Conservation (phyloP, 2,888 invertebrate species). For the Bellardia pandia region DNA sequence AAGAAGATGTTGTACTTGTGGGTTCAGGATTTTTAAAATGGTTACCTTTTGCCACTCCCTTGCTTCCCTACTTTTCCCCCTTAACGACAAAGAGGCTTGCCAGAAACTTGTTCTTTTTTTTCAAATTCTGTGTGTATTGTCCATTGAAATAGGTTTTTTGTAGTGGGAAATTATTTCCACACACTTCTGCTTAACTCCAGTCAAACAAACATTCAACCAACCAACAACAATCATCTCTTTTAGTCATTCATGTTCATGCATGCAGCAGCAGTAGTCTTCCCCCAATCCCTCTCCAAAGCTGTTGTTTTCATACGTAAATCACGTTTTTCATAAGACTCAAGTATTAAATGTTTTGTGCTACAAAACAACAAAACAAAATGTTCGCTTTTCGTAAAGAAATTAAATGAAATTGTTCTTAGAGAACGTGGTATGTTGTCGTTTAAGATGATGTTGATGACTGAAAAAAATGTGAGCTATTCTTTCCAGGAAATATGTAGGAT, state of each 20-base stretch:
- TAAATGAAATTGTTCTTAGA: slow-evolving; percentile 13
- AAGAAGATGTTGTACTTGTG: slow-evolving; percentile 53
- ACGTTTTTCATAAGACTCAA: slow-evolving; percentile 59
- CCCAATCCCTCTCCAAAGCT: slow-evolving; percentile 15
- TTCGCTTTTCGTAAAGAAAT: slow-evolving; percentile 4
- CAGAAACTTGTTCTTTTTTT: slow-evolving; percentile 54
- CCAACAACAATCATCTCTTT: slow-evolving; percentile 31
- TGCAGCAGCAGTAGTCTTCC: not conserved
- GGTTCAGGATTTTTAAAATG: slow-evolving; percentile 62
- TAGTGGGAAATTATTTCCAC: slow-evolving; percentile 44
- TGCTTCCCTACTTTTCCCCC: not conserved
- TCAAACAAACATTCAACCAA: slow-evolving; percentile 14
- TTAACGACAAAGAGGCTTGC: not conserved
- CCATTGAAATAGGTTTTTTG: slow-evolving; percentile 26
- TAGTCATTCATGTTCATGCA: slow-evolving; percentile 28
- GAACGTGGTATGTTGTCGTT: slow-evolving; percentile 17
- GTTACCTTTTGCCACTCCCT: slow-evolving; percentile 19
- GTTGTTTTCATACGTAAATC: slow-evolving; percentile 65
- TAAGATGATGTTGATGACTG: not conserved
- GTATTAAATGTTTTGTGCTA: slow-evolving; percentile 34
- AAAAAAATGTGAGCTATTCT: not conserved
- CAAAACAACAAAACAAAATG: not conserved
- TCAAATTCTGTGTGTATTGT: slow-evolving; percentile 11
- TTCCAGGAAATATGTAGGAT: slow-evolving; percentile 4
- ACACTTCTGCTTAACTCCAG: not conserved